Conservation (phyloP, 1,140 invertebrate species). For the Drosophila prosaltans region DNA sequence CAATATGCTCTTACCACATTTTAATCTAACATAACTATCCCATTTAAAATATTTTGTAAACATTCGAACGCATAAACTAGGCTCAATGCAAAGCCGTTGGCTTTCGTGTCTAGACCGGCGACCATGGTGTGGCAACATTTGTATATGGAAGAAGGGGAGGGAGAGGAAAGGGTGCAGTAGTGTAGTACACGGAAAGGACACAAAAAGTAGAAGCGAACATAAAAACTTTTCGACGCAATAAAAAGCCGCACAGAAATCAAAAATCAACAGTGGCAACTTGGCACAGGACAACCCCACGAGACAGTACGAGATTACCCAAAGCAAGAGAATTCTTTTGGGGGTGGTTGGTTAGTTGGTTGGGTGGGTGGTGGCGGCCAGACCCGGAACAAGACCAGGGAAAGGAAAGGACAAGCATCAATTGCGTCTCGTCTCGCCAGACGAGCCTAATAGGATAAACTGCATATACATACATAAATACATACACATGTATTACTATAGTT, state of each 20-base stretch:
- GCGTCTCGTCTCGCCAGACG: slow-evolving; percentile 50
- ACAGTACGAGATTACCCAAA: slow-evolving; percentile 20
- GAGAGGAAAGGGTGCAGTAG: not conserved
- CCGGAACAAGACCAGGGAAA: slow-evolving; percentile 5
- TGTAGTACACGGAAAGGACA: not conserved
- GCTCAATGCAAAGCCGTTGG: slow-evolving; percentile 6
- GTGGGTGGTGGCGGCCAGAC: slow-evolving; percentile 23
- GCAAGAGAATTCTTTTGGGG: slow-evolving; percentile 45
- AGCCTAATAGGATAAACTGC: slow-evolving; percentile 74
- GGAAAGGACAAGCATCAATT: slow-evolving; percentile 26
- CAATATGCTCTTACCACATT: too few relatives aligned
- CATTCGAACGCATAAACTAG: slow-evolving; percentile 16
- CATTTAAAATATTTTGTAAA: not conserved
- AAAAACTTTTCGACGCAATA: slow-evolving; percentile 61
- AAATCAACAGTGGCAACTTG: slow-evolving; percentile 67
- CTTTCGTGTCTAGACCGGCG: slow-evolving; percentile 56
- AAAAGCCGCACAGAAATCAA: slow-evolving; percentile 70
- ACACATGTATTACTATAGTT: not conserved
- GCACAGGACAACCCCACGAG: slow-evolving; percentile 45
- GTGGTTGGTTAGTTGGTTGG: slow-evolving; percentile 57
- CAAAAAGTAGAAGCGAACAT: slow-evolving; percentile 36
- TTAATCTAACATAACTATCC: not conserved
- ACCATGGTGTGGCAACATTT: slow-evolving; percentile 42
- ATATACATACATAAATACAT: slow-evolving; percentile 18
- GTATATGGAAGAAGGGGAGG: slow-evolving; percentile 21